Percentiles rank a stretch among this genome's conserved stretches.
Conservation (phyloP, 2,888 invertebrate genomes). For the Tridacna gigas region DNA sequence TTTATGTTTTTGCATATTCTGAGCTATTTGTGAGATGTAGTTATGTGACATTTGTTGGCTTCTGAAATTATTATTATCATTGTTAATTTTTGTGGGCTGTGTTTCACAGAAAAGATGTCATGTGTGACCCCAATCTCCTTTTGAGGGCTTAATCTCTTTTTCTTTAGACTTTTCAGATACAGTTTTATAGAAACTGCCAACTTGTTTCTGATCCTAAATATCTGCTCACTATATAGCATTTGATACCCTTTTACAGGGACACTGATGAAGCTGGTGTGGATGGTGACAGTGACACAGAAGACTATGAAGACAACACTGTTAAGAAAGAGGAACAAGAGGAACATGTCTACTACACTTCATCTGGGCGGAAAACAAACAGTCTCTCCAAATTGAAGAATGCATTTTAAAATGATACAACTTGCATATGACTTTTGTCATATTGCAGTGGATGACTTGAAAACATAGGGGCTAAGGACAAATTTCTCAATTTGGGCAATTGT, state of each 20-base stretch:
- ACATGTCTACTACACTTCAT: conserved; percentile 40
- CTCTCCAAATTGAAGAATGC: conserved; percentile 30
- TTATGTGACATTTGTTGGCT: too few species aligned
- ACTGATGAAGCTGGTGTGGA: neutral
- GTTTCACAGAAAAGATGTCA: too few species aligned
- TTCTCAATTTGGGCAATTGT: neutral
- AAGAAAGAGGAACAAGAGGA: conserved; percentile 5
- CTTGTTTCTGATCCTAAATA: too few species aligned
- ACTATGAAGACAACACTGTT: neutral
- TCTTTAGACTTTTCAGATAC: too few species aligned
- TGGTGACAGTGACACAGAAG: conserved; percentile 2
- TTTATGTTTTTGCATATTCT: too few species aligned
- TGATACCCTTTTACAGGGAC: conserved; percentile 1
- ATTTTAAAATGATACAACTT: neutral
- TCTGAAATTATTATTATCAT: too few species aligned
- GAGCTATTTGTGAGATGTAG: too few species aligned
- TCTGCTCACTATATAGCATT: too few species aligned
- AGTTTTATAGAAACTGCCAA: too few species aligned
- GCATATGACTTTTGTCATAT: neutral
- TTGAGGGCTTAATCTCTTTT: too few species aligned
- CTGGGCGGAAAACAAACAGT: conserved; percentile 49
- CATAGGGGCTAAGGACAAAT: neutral
- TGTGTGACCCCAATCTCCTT: too few species aligned
- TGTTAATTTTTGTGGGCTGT: too few species aligned
- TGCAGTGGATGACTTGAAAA: conserved; percentile 1